Evolutionary conservation across 2,797 vertebrate species (phyloP).

Genomic region (Limnodromus scolopaceus): DNA sequence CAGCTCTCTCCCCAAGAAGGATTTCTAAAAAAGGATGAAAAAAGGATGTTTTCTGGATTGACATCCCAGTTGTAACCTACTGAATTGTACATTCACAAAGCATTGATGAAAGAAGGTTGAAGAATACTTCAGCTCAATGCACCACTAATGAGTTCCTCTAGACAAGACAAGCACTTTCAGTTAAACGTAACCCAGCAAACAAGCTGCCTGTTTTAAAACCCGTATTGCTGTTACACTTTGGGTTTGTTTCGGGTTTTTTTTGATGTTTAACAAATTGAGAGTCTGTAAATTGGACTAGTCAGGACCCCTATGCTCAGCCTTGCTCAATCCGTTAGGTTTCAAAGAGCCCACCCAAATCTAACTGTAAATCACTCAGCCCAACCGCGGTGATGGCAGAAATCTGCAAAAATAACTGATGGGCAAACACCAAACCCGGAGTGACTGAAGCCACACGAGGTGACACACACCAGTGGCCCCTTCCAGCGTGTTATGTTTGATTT

Average conservation of each 20-base stretch:
- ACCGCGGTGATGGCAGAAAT: fast-evolving
- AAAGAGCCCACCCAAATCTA: neutral
- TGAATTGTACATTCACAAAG: neutral
- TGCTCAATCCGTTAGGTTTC: neutral
- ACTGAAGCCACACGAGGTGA: neutral
- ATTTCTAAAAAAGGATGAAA: neutral
- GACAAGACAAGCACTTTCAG: neutral
- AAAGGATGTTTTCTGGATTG: neutral
- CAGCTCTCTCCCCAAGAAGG: neutral
- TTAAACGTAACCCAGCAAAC: neutral
- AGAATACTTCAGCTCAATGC: neutral
- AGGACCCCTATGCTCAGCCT: neutral
- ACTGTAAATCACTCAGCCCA: no score
- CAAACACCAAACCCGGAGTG: neutral
- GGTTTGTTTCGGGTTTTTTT: fast-evolving
- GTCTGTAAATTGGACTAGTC: neutral
- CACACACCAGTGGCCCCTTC: neutral
- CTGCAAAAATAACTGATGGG: neutral
- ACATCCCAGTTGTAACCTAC: neutral
- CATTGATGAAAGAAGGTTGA: neutral
- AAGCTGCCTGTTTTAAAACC: neutral
- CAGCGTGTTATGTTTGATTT: fast-evolving
- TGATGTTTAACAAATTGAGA: neutral
- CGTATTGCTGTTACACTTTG: neutral
- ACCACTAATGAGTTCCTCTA: neutral